A percentile compares a stretch with the other conserved stretches of the same genome.
Conservation (phyloP, 1,140 invertebrate genomes). For the Hetaerina americana region DNA sequence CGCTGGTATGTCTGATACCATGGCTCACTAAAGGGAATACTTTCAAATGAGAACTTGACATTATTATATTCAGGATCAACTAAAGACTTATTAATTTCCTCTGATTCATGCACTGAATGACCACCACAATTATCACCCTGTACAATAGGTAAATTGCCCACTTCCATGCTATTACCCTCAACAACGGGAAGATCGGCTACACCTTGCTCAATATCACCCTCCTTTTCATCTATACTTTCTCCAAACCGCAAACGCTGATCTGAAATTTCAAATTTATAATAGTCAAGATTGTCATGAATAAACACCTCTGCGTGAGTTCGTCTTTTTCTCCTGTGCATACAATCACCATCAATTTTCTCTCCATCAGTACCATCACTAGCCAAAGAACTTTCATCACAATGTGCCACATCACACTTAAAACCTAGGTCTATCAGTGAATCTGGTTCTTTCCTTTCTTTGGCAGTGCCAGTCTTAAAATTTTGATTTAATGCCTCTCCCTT, state of each 20-base stretch:
- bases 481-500: neutral
- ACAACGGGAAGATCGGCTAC: constrained; percentile 1
- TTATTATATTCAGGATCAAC: constrained; percentile 36
- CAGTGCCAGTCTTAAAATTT: neutral
- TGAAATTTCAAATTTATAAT: constrained; percentile 46
- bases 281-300: constrained; percentile 43
- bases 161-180: constrained; percentile 10
- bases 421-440: neutral
- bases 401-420: neutral
- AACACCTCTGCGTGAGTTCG: constrained; percentile 42
- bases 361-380: neutral
- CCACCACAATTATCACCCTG: no score
- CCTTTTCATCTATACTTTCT: constrained; percentile 4
- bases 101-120: no score
- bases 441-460: neutral
- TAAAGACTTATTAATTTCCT: neutral
- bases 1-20: constrained; percentile 66
- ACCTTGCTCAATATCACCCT: constrained; percentile 2
- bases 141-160: neutral
- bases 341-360: neutral
- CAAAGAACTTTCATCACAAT: constrained; percentile 6
- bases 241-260: constrained; percentile 35
- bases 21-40: constrained; percentile 50
- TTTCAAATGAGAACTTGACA: constrained; percentile 62
- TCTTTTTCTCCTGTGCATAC: constrained; percentile 28